These are phyloP conservation scores for Nematostella vectensis DNA, from an alignment of 92 coral and sea anemone species.

Conservation along the genomic window DNA sequence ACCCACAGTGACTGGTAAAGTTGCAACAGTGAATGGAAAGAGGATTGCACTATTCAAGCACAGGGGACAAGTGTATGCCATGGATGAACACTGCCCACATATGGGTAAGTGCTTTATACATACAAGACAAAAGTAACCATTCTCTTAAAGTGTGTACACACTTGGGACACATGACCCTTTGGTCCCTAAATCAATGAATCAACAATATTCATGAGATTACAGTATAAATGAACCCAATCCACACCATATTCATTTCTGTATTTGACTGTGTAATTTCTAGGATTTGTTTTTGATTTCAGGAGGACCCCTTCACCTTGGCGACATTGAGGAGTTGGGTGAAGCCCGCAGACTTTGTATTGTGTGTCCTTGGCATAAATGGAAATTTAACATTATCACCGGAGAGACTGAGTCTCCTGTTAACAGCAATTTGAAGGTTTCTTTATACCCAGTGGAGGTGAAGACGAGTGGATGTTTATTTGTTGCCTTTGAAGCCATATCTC, in stretches of 20 bases:
- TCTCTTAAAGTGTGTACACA: conserved; percentile 5
- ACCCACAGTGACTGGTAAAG: conserved; percentile 32
- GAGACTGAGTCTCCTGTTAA: conserved; percentile 35
- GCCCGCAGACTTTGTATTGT: conserved; percentile 60
- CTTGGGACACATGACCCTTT: no score
- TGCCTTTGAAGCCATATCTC: conserved; percentile 50
- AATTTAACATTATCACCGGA: conserved; percentile 51
- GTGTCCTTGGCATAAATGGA: conserved; percentile 93
- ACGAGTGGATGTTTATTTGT: conserved; percentile 46
- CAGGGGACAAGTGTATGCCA: conserved; percentile 69
- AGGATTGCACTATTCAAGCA: conserved; percentile 60
- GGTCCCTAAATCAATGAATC: no score
- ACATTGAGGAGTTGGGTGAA: conserved; percentile 72
- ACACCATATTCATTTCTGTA: no score
- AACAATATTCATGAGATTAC: no score
- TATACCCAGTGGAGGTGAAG: conserved; percentile 56
- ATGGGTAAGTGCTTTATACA: conserved; percentile 81
- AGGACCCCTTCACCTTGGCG: conserved; percentile 86
- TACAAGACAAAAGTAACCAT: background rate
- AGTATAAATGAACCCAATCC: no score
- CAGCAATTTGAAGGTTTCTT: conserved; percentile 21
- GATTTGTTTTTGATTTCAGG: conserved; percentile 43
- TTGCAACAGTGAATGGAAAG: conserved; percentile 44
- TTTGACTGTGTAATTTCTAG: no score
- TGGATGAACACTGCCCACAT: conserved; percentile 81